Evolutionary conservation across 2,113 vertebrate species (phyloP), one percentile per base, ranked within the genome.

Genomic region (Capreolus pygargus): DNA sequence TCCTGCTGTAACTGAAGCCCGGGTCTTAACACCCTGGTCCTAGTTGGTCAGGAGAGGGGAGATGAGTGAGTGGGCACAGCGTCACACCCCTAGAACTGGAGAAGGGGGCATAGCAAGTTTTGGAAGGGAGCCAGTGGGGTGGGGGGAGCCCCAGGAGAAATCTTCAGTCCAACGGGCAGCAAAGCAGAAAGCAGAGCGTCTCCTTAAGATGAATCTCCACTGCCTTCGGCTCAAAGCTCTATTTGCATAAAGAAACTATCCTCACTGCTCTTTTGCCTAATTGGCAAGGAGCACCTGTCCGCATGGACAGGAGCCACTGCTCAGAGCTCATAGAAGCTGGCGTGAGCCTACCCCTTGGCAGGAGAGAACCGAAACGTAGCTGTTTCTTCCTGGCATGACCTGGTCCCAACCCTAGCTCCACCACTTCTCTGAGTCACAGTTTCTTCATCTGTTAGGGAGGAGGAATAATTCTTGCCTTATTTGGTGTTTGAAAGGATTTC

Each of bases 171-270:
- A 33, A 57, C n/a, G 67, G 36, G 50, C 76, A 58, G 74, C 93
- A 50, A 52, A 39, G 10, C 28, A 1, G 54, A 83, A 86, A n/a
- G 28, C 36, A 83, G 86, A 58, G 60, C 28, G 2, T 61, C 90
- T 92, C 55, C n/a, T 36, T 17, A 70, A 96, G 67, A 60, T 10
- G 91, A 39, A 82, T 16, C 57, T 84, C 64, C 0, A 0, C 82
- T 47, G n/a, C 91, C 96, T 98, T 95, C 93, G 96, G 97, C 97
- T 98, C 98, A 95, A 93, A 96, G 98, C 98, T 95, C 97, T 43
- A 95, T 98, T 98, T 98, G 98, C 98, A 98, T 98, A 98, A 99
- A 98, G 95, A 98, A 97, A 97, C 98, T 95, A 97, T 97, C 98
- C 95, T 97, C 93, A 58, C 98, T 85, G 95, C 96, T 97, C 97